Conservation (phyloP, 2,888 invertebrate species). For the Ypsolopha sequella region DNA sequence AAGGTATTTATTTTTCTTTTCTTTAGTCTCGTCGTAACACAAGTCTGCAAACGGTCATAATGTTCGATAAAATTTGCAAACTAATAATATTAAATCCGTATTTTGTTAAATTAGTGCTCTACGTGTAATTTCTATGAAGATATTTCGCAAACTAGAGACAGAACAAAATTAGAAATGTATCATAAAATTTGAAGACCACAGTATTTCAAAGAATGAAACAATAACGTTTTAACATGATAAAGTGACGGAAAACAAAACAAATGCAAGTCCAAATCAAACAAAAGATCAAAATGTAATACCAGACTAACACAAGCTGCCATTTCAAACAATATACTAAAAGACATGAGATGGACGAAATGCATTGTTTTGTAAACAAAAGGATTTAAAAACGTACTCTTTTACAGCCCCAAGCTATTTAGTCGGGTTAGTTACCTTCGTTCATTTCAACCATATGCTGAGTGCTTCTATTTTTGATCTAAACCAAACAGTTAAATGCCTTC, state of each 20-base stretch:
- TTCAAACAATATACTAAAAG: constrained; percentile 27
- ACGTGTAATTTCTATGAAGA: neutral
- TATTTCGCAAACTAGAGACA: neutral
- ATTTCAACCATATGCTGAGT: constrained; percentile 26
- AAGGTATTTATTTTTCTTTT: neutral
- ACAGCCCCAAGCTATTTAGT: constrained; percentile 15
- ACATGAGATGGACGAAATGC: constrained; percentile 29
- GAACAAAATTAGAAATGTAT: neutral
- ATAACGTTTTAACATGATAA: neutral
- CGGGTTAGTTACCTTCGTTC: constrained; percentile 18
- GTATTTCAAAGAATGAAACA: neutral
- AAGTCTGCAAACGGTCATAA: too few species aligned
- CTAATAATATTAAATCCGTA: neutral
- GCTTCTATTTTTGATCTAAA: constrained; percentile 51
- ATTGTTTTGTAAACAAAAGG: constrained; percentile 52
- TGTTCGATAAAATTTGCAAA: neutral
- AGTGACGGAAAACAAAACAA: neutral
- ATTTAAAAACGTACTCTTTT: constrained; percentile 18
- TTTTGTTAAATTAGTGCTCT: neutral
- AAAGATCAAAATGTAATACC: constrained; percentile 7
- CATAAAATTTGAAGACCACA: neutral
- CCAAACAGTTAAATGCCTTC: constrained; percentile 40
- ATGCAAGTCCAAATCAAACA: constrained; percentile 5
- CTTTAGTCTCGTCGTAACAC: neutral
- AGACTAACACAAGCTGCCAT: constrained; percentile 12